Conservation (phyloP, 2,113 vertebrate genomes). For the Acinonyx jubatus region DNA sequence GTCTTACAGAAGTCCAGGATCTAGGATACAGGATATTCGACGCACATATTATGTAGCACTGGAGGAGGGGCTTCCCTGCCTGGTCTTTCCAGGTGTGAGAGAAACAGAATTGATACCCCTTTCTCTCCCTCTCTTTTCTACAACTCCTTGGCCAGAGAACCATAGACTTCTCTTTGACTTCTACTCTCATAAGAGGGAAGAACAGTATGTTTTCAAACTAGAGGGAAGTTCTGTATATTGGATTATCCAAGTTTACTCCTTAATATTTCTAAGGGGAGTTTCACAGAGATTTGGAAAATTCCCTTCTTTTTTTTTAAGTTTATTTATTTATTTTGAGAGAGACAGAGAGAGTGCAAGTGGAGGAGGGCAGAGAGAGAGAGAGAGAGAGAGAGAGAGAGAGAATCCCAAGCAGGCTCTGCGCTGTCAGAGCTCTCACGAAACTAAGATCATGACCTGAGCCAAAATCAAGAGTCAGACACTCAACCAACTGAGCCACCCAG, state of each 20-base stretch:
- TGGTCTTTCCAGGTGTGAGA: no score
- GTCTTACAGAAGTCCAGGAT: accelerated
- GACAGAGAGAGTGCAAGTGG: no score
- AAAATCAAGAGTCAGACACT: no score
- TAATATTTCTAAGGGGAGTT: not conserved
- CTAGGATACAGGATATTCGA: not conserved
- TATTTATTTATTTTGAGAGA: no score
- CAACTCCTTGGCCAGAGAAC: no score
- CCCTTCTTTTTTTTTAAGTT: not conserved
- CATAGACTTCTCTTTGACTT: not conserved
- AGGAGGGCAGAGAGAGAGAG: no score
- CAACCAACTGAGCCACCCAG: no score
- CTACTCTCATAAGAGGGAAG: not conserved
- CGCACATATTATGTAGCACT: not conserved
- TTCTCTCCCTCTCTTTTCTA: no score
- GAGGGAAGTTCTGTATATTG: not conserved
- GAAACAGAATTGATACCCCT: accelerated
- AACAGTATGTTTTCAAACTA: not conserved
- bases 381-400: no score
- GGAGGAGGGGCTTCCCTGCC: not conserved
- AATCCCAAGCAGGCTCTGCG: no score
- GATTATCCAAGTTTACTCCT: not conserved
- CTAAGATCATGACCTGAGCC: no score
- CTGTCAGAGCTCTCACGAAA: no score
- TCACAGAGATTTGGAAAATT: not conserved